phyloP scores from a whole-genome alignment of 1,140 invertebrate genomes.

The Archivesica marissinica region DNA sequence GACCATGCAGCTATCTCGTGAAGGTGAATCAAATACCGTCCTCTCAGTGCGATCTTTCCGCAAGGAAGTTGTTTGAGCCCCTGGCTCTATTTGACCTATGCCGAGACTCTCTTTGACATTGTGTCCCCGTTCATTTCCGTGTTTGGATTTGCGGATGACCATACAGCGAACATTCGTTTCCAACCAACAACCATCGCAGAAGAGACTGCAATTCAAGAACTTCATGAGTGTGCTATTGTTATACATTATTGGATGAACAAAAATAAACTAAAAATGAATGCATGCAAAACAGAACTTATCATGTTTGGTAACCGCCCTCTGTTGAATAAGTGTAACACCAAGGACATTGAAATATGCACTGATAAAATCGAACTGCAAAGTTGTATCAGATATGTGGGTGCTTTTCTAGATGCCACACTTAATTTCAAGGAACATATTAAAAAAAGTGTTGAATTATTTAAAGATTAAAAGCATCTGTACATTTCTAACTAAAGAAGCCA shows the following conservation, averaged over 20 bases:
- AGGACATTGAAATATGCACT: too few species aligned
- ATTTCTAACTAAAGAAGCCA: too few species aligned
- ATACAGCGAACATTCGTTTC: neutral
- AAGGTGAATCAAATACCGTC: too few species aligned
- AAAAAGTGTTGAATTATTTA: too few species aligned
- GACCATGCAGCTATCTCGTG: too few species aligned
- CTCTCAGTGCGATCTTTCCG: too few species aligned
- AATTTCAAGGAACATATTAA: too few species aligned
- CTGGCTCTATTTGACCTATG: conserved; percentile 20
- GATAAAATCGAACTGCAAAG: too few species aligned
- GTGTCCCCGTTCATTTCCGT: conserved; percentile 1
- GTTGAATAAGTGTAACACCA: too few species aligned
- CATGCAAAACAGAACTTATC: conserved; percentile 4
- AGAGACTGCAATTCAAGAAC: neutral
- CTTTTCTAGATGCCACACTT: too few species aligned
- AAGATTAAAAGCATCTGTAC: too few species aligned
- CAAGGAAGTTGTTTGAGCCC: conserved; percentile 34
- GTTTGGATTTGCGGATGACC: conserved; percentile 13
- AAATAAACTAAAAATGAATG: conserved; percentile 19
- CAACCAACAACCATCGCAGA: neutral
- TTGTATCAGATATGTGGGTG: too few species aligned
- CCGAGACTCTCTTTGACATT: conserved; percentile 10
- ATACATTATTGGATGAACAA: neutral
- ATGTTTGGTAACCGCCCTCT: conserved; percentile 5
- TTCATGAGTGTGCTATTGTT: neutral